phyloP scores from a whole-genome alignment of 2,797 vertebrate species.

The Lateolabrax maculatus region DNA sequence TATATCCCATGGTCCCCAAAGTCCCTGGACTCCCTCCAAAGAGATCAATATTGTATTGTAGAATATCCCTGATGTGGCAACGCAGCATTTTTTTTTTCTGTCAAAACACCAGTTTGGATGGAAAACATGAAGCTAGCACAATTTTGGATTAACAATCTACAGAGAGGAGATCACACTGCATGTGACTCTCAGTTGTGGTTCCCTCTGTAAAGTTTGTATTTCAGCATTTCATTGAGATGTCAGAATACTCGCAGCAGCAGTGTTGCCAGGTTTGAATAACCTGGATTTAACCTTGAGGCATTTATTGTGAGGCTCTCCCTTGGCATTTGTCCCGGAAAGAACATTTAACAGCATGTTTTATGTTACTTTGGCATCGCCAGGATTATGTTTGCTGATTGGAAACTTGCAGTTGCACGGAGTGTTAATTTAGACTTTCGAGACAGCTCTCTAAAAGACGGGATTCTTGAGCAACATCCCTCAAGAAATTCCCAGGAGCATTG shows the following conservation, averaged over 20 bases:
- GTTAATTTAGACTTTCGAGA: conserved; percentile 7
- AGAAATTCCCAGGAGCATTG: neutral
- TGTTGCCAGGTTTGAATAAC: conserved; percentile 24
- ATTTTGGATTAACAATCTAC: conserved; percentile 57
- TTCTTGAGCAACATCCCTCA: neutral
- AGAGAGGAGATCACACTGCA: neutral
- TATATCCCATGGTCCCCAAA: conserved; percentile 38
- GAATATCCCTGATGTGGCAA: conserved; percentile 66
- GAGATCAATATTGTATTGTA: conserved; percentile 70
- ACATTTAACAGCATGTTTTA: neutral
- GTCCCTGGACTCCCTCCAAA: conserved; percentile 44
- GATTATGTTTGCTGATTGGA: conserved; percentile 12
- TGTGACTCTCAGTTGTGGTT: conserved; percentile 24
- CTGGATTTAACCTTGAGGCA: conserved; percentile 36
- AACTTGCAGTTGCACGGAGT: neutral
- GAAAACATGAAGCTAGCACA: conserved; percentile 71
- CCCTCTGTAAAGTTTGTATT: conserved; percentile 34
- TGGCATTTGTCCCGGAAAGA: conserved; percentile 29
- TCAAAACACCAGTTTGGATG: conserved; percentile 61
- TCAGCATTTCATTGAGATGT: conserved; percentile 36
- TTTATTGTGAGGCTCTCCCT: conserved; percentile 10
- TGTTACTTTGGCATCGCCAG: conserved; percentile 13
- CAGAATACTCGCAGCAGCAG: conserved; percentile 20
- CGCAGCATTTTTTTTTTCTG: conserved; percentile 65
- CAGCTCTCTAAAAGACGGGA: neutral